Evolutionary conservation across 2,797 vertebrate species (phyloP).

Genomic region (Lepidocolaptes lacrymiger): DNA sequence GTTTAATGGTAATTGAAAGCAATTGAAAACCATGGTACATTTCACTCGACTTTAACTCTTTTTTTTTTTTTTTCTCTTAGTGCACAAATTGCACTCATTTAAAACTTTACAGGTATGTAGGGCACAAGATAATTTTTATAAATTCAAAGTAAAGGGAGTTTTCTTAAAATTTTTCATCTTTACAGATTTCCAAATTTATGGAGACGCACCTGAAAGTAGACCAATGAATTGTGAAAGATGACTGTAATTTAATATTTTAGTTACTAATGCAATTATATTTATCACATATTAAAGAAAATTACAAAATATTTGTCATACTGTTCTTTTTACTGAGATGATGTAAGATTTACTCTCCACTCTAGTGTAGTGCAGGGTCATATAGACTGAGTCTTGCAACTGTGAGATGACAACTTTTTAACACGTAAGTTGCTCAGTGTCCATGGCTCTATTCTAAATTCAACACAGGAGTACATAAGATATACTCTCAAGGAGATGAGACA

Average conservation of each 20-base stretch:
- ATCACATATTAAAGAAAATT: neutral
- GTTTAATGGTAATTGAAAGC: constrained; percentile 83
- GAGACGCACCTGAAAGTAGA: constrained; percentile 22
- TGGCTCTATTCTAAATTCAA: neutral
- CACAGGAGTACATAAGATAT: neutral
- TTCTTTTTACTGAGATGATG: neutral
- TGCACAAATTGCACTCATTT: constrained; percentile 58
- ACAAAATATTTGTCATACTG: neutral
- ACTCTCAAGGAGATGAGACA: neutral
- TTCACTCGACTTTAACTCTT: constrained; percentile 70
- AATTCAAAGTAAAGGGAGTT: neutral
- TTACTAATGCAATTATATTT: constrained; percentile 30
- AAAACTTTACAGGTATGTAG: constrained; percentile 49
- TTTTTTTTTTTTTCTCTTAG: constrained; percentile 31
- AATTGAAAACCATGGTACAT: constrained; percentile 77
- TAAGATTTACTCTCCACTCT: neutral
- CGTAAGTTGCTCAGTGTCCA: neutral
- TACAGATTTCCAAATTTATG: neutral
- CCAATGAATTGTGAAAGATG: constrained; percentile 10
- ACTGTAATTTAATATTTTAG: constrained; percentile 24
- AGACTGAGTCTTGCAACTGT: neutral
- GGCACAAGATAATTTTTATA: neutral
- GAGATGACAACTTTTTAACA: neutral
- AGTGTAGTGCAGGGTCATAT: neutral
- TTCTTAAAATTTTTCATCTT: neutral